Evolutionary conservation across 1,140 invertebrate species (phyloP), one percentile per base, ranked within the genome.

Genomic region (Camponotus vicinus): DNA sequence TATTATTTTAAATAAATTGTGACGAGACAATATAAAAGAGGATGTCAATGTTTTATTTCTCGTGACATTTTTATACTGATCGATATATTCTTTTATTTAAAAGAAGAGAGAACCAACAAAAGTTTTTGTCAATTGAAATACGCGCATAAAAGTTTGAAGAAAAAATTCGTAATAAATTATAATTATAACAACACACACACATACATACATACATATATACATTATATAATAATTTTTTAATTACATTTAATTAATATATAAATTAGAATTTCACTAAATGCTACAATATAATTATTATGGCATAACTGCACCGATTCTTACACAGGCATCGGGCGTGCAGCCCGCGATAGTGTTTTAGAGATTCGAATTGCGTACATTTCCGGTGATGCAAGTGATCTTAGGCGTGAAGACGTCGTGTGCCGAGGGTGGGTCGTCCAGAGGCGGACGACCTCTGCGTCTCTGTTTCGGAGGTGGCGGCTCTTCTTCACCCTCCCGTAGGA

Each of bases 371-470:
- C 93, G 71, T 90, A 94, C 95, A 91, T 95, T 95, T 87, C 95
- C 96, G 15, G 95, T 95, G 67, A 96, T 94, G 88, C 95, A 95
- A 21, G 94, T 94, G 64, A 96, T 95, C 92, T 96, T 96, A 8
- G 96, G 96, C 32, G 95, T 95, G 67, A 96, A 96, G 37, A 94
- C 94, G 64, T 95, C 95, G 82, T 95, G 95, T 13, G 93, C 91
- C 80, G 95, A 95, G 13, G 96, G 96, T 79, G 95, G 95, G 88
- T 96, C 96, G 90, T 97, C 97, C 87, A 97, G 94, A 37, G 96
- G 96, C 1, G 97, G 96, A 86, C 96, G 95, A 61, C 96, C 96
- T 32, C 97, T 94, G 49, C 94, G 94, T 93, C 96, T 96, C 87
- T 93, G 94, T 64, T 95, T 95, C 13, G 95, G 93, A 0, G 93